These are phyloP conservation scores for Aselliscus stoliczkanus DNA, from an alignment of 2,797 vertebrate genomes.

Conservation along the genomic window DNA sequence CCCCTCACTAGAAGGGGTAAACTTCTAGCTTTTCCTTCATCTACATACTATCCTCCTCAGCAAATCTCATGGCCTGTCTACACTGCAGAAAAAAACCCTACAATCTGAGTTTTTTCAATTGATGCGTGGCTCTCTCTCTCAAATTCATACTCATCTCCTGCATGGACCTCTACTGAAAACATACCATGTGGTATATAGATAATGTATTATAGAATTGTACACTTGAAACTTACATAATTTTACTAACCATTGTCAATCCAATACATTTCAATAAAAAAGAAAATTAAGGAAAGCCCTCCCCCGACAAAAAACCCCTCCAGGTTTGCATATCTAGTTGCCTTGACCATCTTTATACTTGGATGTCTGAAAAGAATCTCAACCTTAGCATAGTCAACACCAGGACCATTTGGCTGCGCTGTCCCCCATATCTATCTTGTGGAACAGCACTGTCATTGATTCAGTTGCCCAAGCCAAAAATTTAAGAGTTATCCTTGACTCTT, in stretches of 20 bases:
- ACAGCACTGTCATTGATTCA: background rate
- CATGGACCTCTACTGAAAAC: background rate
- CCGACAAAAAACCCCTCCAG: too few species aligned
- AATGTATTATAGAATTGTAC: too few species aligned
- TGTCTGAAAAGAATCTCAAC: background rate
- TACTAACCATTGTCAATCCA: too few species aligned
- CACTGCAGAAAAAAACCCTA: background rate
- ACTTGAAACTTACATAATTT: too few species aligned
- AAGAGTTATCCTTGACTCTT: background rate
- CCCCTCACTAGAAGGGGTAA: background rate
- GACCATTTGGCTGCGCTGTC: background rate
- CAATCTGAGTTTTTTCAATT: background rate
- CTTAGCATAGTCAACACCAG: background rate
- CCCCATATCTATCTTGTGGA: background rate
- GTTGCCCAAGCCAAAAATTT: background rate
- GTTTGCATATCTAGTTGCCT: background rate
- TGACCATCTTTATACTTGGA: background rate
- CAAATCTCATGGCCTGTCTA: background rate
- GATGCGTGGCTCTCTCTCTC: background rate
- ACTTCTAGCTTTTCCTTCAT: background rate
- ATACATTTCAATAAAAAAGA: too few species aligned
- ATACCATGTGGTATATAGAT: too few species aligned
- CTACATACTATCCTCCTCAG: background rate
- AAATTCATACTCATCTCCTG: background rate
- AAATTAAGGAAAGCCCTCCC: too few species aligned